Evolutionary conservation across 2,113 vertebrate species (phyloP), one percentile per base, ranked within the genome.

Genomic region (Megaptera novaeangliae): DNA sequence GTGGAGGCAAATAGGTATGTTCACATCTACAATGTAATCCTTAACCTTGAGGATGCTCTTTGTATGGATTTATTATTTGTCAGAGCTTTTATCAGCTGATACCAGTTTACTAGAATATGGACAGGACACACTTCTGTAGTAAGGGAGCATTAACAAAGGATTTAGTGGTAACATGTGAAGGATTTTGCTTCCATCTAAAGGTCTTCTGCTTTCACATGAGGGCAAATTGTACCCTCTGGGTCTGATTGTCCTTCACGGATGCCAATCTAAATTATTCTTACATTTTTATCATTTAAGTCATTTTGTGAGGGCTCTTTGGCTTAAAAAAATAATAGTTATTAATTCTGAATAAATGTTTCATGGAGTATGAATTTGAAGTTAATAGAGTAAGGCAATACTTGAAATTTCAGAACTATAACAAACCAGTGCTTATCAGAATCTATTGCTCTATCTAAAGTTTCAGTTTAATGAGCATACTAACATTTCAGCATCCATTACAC

Each of bases 391-490:
- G 15, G 52, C 52, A 94, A 61, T 95, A 80, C 39, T 98, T 97
- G 81, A 96, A 98, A 98, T 98, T 97, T 72, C 63, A 97, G 82
- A 88, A 94, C 82, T 95, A 34, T 93, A 97, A 89, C 41, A 97
- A 95, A 96, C 94, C 31, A 12, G 3, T 95, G 49, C 93, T 98
- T 97, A 97, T 96, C 91, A 97, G 94, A 98, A 98, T 92, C 75
- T 96, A 97, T 98, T 98, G 97, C 97, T 98, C 94, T 95, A 96
- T 90, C 84, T 98, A 96, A 74, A 98, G 72, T 86, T 98, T 97
- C 90, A 57, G 44, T 97, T 98, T 98, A 98, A 98, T 97, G 97
- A 98, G 96, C 91, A 96, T 83, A 83, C 89, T 98, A 98, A 98
- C 96, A 98, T 98, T 98, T 98, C 94, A 97, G 92, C 71, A 96